Evolutionary conservation across 1,140 invertebrate species (phyloP).

Genomic region (Ditylenchus dipsaci): DNA sequence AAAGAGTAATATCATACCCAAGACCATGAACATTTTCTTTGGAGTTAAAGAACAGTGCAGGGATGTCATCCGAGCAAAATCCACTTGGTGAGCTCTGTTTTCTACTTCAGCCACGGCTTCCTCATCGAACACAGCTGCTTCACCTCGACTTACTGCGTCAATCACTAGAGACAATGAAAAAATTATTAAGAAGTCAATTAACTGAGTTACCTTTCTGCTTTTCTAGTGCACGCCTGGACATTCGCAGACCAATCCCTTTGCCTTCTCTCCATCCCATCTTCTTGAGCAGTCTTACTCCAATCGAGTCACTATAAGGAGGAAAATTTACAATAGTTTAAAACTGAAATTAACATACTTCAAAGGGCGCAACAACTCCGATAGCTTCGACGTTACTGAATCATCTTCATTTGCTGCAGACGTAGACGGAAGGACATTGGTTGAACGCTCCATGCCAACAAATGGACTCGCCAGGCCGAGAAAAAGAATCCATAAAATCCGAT

Average conservation of each 20-base stretch:
- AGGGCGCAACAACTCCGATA: constrained; percentile 28
- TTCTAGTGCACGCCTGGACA: constrained; percentile 62
- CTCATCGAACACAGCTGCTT: constrained; percentile 48
- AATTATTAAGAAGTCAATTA: not conserved
- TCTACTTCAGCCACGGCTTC: constrained; percentile 63
- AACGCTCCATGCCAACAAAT: constrained; percentile 48
- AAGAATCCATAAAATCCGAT: constrained; percentile 66
- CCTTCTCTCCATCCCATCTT: constrained; percentile 81
- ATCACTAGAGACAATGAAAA: constrained; percentile 23
- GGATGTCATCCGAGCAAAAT: constrained; percentile 79
- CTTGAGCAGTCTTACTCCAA: constrained; percentile 77
- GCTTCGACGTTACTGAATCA: constrained; percentile 10
- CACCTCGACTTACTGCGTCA: constrained; percentile 32
- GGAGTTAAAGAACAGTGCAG: constrained; percentile 67
- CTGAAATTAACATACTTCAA: constrained; percentile 33
- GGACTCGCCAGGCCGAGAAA: constrained; percentile 20
- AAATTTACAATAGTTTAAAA: not conserved
- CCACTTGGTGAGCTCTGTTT: constrained; percentile 52
- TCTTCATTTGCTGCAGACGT: constrained; percentile 3
- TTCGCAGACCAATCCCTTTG: constrained; percentile 76
- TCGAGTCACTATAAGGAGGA: constrained; percentile 68
- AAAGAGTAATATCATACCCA: constrained; percentile 72
- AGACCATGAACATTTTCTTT: constrained; percentile 71
- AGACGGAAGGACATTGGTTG: constrained; percentile 18
- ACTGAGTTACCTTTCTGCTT: constrained; percentile 32